Percentiles rank a stretch among this genome's conserved stretches.
Conservation (phyloP, 2,113 vertebrate species). For the Stictonetta naevosa region DNA sequence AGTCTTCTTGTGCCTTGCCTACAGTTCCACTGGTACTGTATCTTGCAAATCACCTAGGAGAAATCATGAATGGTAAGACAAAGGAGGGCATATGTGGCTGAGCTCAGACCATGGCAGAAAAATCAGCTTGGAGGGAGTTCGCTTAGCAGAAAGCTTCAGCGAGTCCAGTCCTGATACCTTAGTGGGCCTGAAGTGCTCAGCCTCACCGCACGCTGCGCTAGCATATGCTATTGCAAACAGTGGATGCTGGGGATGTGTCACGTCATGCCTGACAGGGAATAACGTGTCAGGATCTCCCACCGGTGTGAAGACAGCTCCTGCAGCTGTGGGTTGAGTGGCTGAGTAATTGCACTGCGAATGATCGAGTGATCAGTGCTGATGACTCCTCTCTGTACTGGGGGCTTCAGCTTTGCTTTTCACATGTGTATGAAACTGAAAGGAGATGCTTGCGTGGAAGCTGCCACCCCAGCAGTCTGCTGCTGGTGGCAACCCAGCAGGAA, state of each 20-base stretch:
- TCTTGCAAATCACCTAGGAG: not conserved
- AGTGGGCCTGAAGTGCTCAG: not conserved
- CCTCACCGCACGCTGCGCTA: not conserved
- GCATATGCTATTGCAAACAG: not conserved
- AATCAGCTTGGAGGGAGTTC: not conserved
- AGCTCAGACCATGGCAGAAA: not conserved
- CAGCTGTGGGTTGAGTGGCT: not conserved
- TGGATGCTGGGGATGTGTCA: not conserved
- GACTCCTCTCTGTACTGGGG: not conserved
- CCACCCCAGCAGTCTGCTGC: not conserved
- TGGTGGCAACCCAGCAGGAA: not conserved
- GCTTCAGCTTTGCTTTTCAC: not conserved
- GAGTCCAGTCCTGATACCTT: not conserved
- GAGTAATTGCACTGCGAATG: not conserved
- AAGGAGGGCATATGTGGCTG: not conserved
- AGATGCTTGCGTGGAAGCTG: not conserved
- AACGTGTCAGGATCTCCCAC: not conserved
- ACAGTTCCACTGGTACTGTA: not conserved
- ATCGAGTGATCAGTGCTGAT: not conserved
- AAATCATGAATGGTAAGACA: not conserved
- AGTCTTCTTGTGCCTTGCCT: not conserved
- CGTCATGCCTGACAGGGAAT: fast-evolving
- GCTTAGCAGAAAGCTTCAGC: not conserved
- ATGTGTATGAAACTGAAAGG: not conserved
- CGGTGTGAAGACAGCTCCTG: not conserved